Conservation (phyloP, 2,888 invertebrate genomes). For the Drosophila incognita region DNA sequence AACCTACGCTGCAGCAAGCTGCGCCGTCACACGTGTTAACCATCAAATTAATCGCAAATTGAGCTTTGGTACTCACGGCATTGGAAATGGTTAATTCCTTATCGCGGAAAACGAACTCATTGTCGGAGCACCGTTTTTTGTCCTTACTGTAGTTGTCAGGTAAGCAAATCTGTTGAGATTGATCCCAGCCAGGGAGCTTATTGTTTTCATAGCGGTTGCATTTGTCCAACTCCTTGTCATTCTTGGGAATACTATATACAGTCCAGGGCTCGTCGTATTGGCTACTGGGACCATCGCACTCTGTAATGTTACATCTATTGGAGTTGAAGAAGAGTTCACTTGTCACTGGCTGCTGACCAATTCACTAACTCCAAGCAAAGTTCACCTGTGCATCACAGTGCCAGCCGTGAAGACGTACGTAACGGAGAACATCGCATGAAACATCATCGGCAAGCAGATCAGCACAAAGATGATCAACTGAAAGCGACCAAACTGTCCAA, state of each 20-base stretch:
- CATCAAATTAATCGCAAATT: constrained; percentile 25
- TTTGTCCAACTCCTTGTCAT: constrained; percentile 83
- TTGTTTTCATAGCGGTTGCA: constrained; percentile 85
- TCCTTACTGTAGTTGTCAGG: constrained; percentile 83
- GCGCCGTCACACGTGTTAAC: too few species aligned
- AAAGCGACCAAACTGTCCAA: constrained; percentile 89
- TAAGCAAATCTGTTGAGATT: constrained; percentile 81
- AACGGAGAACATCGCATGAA: constrained; percentile 88
- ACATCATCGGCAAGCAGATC: constrained; percentile 88
- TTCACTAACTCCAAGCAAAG: constrained; percentile 15
- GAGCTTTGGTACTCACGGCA: constrained; percentile 86
- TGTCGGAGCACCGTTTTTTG: constrained; percentile 85
- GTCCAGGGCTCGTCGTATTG: constrained; percentile 86
- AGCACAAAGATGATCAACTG: constrained; percentile 87
- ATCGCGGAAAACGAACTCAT: constrained; percentile 87
- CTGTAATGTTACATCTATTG: constrained; percentile 84
- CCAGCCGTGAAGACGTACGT: constrained; percentile 90
- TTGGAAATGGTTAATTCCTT: constrained; percentile 87
- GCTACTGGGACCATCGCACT: constrained; percentile 81
- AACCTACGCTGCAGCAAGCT: too few species aligned
- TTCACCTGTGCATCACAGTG: constrained; percentile 89
- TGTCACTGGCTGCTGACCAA: constrained; percentile 8
- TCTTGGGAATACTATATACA: constrained; percentile 84
- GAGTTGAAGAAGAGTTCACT: constrained; percentile 23
- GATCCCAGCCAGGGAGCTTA: constrained; percentile 48